A percentile compares a stretch with the other conserved stretches of the same genome.
phyloP scores from a whole-genome alignment of 2,797 vertebrate species.

The Rousettus madagascariensis region DNA sequence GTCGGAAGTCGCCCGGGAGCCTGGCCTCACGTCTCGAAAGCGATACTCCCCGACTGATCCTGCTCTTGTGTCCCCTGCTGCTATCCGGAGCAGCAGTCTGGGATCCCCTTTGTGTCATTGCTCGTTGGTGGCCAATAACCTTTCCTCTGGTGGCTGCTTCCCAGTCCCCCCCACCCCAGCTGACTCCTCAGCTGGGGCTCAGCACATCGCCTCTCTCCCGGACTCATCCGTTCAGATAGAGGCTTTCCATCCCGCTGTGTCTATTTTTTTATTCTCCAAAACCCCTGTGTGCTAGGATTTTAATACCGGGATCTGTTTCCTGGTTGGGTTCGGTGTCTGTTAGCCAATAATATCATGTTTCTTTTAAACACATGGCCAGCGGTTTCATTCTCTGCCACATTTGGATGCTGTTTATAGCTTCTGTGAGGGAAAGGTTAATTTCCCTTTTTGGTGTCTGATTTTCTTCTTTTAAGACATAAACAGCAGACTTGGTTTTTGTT shows the following conservation, averaged over 20 bases:
- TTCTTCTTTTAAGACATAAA: conserved; percentile 60
- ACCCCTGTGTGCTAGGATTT: conserved; percentile 83
- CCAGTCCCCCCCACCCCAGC: conserved; percentile 54
- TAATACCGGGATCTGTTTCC: conserved; percentile 86
- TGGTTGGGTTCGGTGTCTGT: conserved; percentile 80
- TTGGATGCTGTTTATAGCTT: conserved; percentile 75
- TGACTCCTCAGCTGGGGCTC: conserved; percentile 74
- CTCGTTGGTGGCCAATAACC: conserved; percentile 75
- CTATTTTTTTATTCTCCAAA: conserved; percentile 83
- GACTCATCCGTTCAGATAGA: conserved; percentile 77
- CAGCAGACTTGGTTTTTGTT: not conserved
- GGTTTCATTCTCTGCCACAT: conserved; percentile 78
- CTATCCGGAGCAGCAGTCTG: conserved; percentile 70
- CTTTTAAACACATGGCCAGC: conserved; percentile 71
- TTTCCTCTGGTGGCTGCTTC: conserved; percentile 72
- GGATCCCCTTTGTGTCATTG: conserved; percentile 70
- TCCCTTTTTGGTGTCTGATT: conserved; percentile 71
- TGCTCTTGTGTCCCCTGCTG: conserved; percentile 68
- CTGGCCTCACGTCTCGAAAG: conserved; percentile 50
- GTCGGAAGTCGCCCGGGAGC: not conserved
- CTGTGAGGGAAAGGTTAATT: conserved; percentile 72
- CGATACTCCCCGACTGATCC: conserved; percentile 50
- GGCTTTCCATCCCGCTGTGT: conserved; percentile 80
- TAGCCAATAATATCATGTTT: conserved; percentile 85
- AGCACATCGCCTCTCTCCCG: conserved; percentile 75